A percentile compares a stretch with the other conserved stretches of the same genome.
These are phyloP conservation scores for Larimichthys polyactis DNA, from an alignment of 2,113 vertebrate species.

Conservation along the genomic window DNA sequence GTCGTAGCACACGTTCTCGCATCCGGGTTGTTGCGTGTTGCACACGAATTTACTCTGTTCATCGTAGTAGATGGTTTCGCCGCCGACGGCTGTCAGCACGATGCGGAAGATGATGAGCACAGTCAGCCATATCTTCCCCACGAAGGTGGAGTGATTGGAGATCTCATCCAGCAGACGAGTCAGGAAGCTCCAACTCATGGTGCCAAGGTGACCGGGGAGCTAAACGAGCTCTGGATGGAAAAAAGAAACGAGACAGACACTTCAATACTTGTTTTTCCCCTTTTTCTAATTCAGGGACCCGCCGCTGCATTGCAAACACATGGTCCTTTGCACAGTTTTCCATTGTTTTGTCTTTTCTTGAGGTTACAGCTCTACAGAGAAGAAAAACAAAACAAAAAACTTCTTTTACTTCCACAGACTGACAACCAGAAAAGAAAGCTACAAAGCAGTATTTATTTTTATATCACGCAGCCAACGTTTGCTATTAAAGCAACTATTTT, in stretches of 20 bases:
- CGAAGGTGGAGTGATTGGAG: slow-evolving; percentile 93
- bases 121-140: slow-evolving; percentile 93
- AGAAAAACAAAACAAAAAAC: too few relatives aligned
- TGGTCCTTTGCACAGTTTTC: neutral
- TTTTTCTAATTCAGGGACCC: neutral
- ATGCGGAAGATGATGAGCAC: slow-evolving; percentile 92
- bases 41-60: slow-evolving; percentile 93
- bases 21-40: slow-evolving; percentile 91
- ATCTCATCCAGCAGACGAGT: slow-evolving; percentile 92
- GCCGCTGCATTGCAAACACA: neutral
- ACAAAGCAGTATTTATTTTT: neutral
- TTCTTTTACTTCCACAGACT: neutral
- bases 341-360: neutral
- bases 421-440: neutral
- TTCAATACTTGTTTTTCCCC: neutral
- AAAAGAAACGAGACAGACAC: neutral
- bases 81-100: slow-evolving; percentile 90
- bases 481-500: neutral
- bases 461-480: neutral
- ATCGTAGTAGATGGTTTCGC: slow-evolving; percentile 93
- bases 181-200: slow-evolving; percentile 94
- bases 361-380: neutral
- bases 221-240: slow-evolving; percentile 49
- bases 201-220: slow-evolving; percentile 68
- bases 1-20: slow-evolving; percentile 93